phyloP scores from a whole-genome alignment of 1,140 invertebrate genomes.

The Dinoponera quadriceps region DNA sequence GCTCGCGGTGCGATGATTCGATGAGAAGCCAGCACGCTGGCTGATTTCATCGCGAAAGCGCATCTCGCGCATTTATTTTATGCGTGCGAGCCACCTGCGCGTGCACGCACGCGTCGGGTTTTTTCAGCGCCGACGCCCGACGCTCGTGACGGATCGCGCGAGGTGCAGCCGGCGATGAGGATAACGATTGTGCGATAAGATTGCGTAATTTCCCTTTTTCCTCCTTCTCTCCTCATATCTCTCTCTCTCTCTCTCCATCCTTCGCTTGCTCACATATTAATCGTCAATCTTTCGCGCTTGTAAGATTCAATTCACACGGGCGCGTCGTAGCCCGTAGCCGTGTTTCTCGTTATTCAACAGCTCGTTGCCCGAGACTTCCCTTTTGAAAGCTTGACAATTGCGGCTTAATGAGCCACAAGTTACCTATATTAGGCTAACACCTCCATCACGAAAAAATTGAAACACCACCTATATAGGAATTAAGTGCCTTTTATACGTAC shows the following conservation, averaged over 20 bases:
- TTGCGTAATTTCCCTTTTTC: slow-evolving; percentile 27
- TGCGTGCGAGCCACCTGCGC: neutral
- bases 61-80: neutral
- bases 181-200: slow-evolving; percentile 10
- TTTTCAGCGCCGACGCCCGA: slow-evolving; percentile 5
- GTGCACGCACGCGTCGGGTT: neutral
- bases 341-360: neutral
- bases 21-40: too few relatives aligned
- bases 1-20: neutral
- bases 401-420: neutral
- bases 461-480: too few relatives aligned
- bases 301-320: slow-evolving; percentile 39
- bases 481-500: too few relatives aligned
- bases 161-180: neutral
- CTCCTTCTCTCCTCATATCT: too few relatives aligned
- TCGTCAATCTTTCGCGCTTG: slow-evolving; percentile 36
- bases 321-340: neutral
- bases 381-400: too few relatives aligned
- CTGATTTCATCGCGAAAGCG: neutral
- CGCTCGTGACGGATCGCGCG: neutral
- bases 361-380: neutral
- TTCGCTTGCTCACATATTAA: neutral
- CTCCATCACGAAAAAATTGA: too few relatives aligned
- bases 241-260: too few relatives aligned
- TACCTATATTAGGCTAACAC: too few relatives aligned